phyloP scores from a whole-genome alignment of 2,888 invertebrate species.

The Nephrotoma appendiculata region DNA sequence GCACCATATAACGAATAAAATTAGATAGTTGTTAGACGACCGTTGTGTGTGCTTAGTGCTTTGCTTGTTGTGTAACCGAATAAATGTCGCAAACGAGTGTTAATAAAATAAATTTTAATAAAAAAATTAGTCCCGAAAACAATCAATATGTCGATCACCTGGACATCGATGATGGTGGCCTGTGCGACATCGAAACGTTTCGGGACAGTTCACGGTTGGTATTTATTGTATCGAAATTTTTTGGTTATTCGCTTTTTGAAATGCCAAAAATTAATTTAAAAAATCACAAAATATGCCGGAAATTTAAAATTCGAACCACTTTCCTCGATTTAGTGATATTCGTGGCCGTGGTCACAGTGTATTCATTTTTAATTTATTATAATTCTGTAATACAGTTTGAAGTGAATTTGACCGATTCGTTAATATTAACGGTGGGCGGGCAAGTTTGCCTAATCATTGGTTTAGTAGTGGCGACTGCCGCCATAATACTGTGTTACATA shows the following conservation, averaged over 20 bases:
- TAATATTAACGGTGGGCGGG: background rate
- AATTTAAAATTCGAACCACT: background rate
- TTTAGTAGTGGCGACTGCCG: background rate
- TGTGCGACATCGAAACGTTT: background rate
- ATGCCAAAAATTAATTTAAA: background rate
- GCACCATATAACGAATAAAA: background rate
- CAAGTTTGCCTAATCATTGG: background rate
- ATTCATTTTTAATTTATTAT: background rate
- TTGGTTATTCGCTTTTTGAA: background rate
- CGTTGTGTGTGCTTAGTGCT: too few relatives aligned
- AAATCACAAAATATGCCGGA: background rate
- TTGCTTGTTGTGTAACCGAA: too few relatives aligned
- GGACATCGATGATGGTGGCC: background rate
- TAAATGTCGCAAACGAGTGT: background rate
- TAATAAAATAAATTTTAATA: background rate
- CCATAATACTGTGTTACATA: background rate
- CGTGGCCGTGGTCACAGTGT: background rate
- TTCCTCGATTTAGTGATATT: background rate
- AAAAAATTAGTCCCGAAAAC: background rate
- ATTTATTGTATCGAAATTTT: background rate
- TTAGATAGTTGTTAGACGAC: background rate
- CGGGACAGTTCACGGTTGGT: background rate
- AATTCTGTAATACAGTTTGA: background rate
- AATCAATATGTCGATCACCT: background rate
- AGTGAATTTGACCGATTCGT: background rate